Base-by-base conservation (phyloP, 2,888 invertebrate genomes). In the Trissolcus brochymenae region DNA sequence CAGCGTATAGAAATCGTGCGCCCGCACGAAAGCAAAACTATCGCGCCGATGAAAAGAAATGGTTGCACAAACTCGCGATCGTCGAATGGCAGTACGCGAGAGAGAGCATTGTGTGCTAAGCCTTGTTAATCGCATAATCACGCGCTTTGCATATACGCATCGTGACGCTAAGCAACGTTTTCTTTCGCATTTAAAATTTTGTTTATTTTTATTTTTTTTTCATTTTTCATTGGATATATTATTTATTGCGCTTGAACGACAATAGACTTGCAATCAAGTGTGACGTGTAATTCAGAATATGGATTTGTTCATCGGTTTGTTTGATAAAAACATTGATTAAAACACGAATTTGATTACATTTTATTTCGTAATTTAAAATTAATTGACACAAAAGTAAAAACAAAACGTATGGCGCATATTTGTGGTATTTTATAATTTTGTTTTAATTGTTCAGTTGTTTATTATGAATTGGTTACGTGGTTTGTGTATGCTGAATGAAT, bases 21-120 rank as follows among this genome's bases (percentile, higher is more conserved):
- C 17, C 25, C 64, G 55, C 29, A 55, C 64, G 54, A 55, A 55
- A 65, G 65, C 49, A 55, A 65, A 55, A 65, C 19, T 65, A 43
- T 49, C 29, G 54, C 7, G 19, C 2, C 7, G 19, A 65, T 29
- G 19, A 16, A 46, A 62, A 49, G 55, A 65, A 65, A 65, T 55
- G 54, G 16, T 49, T 55, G 65, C 46, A 49, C 54, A 16, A 65
- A 65, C 35, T 14, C 49, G 40, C 25, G 25, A 25, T 6, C 25
- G 25, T 25, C 25, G 25, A 25, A 17, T 57, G 56, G 55, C 19
- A 65, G 16, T 54, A 16, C 16, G 21, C 41, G 46, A 54, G 17
- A 51, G 17, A 51, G 41, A 7, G 54, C 35, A 59, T 68, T 68
- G 68, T 68, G 68, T 68, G 68, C 59, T 53, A 68, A 68, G 59